Conservation (phyloP, 2,888 invertebrate species). For the Trachelus stipa region DNA sequence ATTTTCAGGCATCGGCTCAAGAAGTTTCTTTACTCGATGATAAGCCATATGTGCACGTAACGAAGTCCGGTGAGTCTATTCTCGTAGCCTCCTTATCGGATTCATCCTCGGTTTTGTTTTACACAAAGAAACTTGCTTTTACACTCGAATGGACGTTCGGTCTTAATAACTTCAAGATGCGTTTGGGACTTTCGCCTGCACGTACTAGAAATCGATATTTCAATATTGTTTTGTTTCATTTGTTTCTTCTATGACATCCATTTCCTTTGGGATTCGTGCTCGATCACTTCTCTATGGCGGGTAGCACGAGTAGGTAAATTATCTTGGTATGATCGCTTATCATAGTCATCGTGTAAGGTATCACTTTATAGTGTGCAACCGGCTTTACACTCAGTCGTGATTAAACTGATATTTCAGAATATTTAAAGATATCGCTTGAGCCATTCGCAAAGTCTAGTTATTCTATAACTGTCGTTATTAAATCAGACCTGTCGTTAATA, state of each 20-base stretch:
- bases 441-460: not conserved
- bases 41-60: not conserved
- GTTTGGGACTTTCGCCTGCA: not conserved
- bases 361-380: not conserved
- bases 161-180: not conserved
- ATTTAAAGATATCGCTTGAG: not conserved
- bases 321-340: not conserved
- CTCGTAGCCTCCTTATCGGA: not conserved
- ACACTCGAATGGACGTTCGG: not conserved
- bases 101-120: not conserved
- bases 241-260: not conserved
- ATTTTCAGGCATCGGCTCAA: slow-evolving; percentile 47
- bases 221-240: not conserved
- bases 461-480: not conserved
- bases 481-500: slow-evolving; percentile 22
- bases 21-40: not conserved
- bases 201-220: not conserved
- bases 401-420: not conserved
- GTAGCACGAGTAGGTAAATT: not conserved
- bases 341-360: not conserved
- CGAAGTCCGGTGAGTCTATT: not conserved
- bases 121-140: not conserved
- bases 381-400: not conserved
- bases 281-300: not conserved
- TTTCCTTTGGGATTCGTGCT: not conserved